These are phyloP conservation scores for Muscidifurax raptorellus DNA, from an alignment of 1,140 invertebrate genomes.

Conservation along the genomic window DNA sequence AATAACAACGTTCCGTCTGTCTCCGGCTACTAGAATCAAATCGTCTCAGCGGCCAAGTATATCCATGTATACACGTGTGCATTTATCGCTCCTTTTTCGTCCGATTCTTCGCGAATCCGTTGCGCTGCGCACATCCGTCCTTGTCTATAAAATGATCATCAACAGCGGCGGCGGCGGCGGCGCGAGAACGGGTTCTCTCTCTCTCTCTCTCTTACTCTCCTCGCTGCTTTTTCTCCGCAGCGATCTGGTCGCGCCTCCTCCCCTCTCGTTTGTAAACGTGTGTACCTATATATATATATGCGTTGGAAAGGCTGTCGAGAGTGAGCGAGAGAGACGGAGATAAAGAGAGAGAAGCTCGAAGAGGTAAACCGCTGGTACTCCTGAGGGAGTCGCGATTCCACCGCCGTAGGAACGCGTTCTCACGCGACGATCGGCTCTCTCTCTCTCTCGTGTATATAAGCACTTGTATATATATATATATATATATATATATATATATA, in stretches of 20 bases:
- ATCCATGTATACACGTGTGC: no score
- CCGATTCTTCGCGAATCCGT: not conserved
- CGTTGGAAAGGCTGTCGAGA: not conserved
- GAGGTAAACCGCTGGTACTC: not conserved
- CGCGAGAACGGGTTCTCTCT: conserved; percentile 12
- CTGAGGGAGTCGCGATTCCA: conserved; percentile 35
- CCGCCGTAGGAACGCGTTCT: conserved; percentile 25
- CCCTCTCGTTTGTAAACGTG: not conserved
- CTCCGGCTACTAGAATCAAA: no score
- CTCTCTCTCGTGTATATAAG: not conserved
- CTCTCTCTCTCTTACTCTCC: not conserved
- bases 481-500: no score
- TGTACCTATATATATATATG: not conserved
- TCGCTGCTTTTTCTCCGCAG: not conserved
- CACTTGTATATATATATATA: no score
- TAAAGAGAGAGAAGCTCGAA: not conserved
- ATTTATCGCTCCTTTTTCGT: not conserved
- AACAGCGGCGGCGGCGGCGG: not conserved
- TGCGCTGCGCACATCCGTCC: not conserved
- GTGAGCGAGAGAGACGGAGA: not conserved
- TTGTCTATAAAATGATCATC: not conserved
- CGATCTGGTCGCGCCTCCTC: not conserved
- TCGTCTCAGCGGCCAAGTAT: no score
- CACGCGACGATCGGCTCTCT: not conserved
- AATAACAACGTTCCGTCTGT: no score